Percentiles rank a stretch among this genome's conserved stretches.
Conservation (phyloP, 2,888 invertebrate species). For the Epinotia demarniana region DNA sequence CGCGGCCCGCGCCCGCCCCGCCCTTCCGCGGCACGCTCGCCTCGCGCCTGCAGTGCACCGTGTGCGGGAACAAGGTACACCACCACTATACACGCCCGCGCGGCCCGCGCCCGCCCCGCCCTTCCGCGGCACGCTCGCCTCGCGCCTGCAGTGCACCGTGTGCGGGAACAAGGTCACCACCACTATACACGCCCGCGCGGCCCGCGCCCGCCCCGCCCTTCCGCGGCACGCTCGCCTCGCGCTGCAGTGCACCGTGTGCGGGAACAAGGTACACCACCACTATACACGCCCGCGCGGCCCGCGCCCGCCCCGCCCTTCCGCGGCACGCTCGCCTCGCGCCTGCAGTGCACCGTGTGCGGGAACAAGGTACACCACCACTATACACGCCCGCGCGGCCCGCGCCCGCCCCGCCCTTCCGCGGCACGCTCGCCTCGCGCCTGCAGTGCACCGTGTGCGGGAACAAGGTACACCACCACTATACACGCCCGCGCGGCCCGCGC, state of each 20-base stretch:
- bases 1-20: slow-evolving; percentile 70
- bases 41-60: slow-evolving; percentile 49
- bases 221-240: slow-evolving; percentile 49
- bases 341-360: slow-evolving; percentile 75
- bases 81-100: slow-evolving; percentile 52
- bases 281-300: slow-evolving; percentile 44
- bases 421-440: slow-evolving; percentile 68
- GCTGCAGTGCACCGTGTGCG: slow-evolving; percentile 74
- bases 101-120: slow-evolving; percentile 70
- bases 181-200: slow-evolving; percentile 53
- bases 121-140: slow-evolving; percentile 75
- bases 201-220: slow-evolving; percentile 50
- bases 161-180: slow-evolving; percentile 68
- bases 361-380: slow-evolving; percentile 62
- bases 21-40: slow-evolving; percentile 75
- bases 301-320: slow-evolving; percentile 56
- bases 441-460: slow-evolving; percentile 44
- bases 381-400: slow-evolving; percentile 64
- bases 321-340: background rate
- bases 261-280: slow-evolving; percentile 63
- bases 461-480: slow-evolving; percentile 60
- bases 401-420: slow-evolving; percentile 70
- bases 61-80: slow-evolving; percentile 62
- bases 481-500: slow-evolving; percentile 66
- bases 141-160: slow-evolving; percentile 45